Conservation (phyloP, 1,140 invertebrate genomes). For the Panagrolaimus sp. region DNA sequence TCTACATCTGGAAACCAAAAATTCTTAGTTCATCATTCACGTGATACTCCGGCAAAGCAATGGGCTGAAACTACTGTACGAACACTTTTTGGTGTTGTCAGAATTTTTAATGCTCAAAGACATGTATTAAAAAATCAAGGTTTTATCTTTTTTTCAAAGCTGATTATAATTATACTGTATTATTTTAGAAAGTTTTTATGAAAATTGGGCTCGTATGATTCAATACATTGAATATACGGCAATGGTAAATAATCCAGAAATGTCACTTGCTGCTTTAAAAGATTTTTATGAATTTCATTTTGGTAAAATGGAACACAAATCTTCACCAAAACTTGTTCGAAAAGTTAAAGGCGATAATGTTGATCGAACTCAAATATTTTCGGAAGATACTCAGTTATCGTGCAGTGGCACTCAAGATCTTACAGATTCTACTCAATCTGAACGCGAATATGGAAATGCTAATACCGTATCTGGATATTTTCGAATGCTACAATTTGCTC, state of each 20-base stretch:
- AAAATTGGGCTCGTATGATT: slow-evolving; percentile 40
- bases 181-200: slow-evolving; percentile 38
- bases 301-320: background rate
- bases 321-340: slow-evolving; percentile 46
- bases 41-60: slow-evolving; percentile 97
- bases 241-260: slow-evolving; percentile 61
- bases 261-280: slow-evolving; percentile 62
- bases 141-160: background rate
- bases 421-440: background rate
- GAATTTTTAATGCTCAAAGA: slow-evolving; percentile 56
- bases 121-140: background rate
- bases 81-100: slow-evolving; percentile 58
- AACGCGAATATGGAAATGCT: background rate
- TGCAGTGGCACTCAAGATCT: background rate
- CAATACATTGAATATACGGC: slow-evolving; percentile 60
- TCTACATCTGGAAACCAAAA: slow-evolving; percentile 67
- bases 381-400: background rate
- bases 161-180: background rate
- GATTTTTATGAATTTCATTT: slow-evolving; percentile 54
- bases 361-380: no score
- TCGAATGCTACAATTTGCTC: slow-evolving; percentile 21
- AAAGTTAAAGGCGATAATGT: background rate
- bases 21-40: slow-evolving; percentile 93
- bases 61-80: slow-evolving; percentile 92
- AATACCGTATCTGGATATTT: background rate